Conservation (phyloP, 2,797 vertebrate species). For the Etheostoma nigrum region DNA sequence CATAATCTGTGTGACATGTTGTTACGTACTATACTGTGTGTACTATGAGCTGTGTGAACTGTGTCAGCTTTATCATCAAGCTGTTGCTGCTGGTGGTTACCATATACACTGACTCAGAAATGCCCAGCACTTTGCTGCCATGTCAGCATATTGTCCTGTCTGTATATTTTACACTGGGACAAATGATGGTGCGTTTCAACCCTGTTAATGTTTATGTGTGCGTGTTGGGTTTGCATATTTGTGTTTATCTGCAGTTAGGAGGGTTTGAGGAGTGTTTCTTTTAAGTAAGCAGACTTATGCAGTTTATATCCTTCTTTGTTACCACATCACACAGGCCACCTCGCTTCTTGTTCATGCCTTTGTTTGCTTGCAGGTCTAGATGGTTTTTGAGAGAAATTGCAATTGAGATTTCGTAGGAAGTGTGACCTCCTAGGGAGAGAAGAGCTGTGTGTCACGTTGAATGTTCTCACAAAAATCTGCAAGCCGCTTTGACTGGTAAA, state of each 20-base stretch:
- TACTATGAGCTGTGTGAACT: constrained; percentile 35
- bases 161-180: constrained; percentile 17
- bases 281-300: constrained; percentile 25
- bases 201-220: not conserved
- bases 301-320: constrained; percentile 19
- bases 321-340: constrained; percentile 49
- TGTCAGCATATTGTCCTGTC: constrained; percentile 39
- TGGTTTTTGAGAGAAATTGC: constrained; percentile 45
- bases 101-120: constrained; percentile 46
- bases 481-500: constrained; percentile 64
- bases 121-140: constrained; percentile 15
- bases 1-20: constrained; percentile 8
- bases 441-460: not conserved
- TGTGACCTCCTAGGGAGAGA: constrained; percentile 53
- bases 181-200: not conserved
- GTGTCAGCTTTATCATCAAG: constrained; percentile 47
- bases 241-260: constrained; percentile 40
- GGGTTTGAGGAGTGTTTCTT: constrained; percentile 32
- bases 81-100: constrained; percentile 33
- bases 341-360: not conserved
- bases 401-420: constrained; percentile 36
- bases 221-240: not conserved
- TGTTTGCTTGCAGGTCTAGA: constrained; percentile 20
- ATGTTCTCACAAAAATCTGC: constrained; percentile 47
- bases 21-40: constrained; percentile 2